These are phyloP conservation scores for Stenotaenia linearis DNA, from an alignment of 2,888 invertebrate genomes.

Conservation along the genomic window DNA sequence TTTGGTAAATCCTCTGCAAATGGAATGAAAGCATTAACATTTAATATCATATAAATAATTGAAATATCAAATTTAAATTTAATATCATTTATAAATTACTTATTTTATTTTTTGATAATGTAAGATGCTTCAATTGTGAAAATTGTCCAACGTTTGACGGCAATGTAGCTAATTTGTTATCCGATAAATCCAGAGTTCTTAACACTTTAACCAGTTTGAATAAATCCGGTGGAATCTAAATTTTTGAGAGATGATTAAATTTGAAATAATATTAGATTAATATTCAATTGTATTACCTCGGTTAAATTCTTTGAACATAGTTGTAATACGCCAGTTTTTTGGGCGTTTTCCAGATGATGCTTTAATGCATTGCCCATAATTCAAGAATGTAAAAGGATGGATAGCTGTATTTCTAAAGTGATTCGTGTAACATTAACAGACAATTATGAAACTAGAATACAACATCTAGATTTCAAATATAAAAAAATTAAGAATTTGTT, in stretches of 20 bases:
- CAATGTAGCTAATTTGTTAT: conserved; percentile 69
- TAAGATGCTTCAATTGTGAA: conserved; percentile 51
- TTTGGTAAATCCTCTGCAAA: conserved; percentile 47
- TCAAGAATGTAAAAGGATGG: no score
- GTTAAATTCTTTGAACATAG: conserved; percentile 75
- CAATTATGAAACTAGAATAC: not conserved
- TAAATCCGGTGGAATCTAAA: conserved; percentile 60
- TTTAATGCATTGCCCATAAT: conserved; percentile 94
- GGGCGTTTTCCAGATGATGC: conserved; percentile 88
- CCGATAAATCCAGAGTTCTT: conserved; percentile 84
- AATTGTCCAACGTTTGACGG: conserved; percentile 54
- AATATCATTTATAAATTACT: conserved; percentile 41
- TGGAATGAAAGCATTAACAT: not conserved
- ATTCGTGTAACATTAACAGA: not conserved
- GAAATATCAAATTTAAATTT: not conserved
- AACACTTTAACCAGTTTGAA: conserved; percentile 61
- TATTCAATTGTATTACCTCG: conserved; percentile 53
- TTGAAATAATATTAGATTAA: no score
- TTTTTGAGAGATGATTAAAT: not conserved
- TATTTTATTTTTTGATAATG: conserved; percentile 53
- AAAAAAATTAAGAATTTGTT: not conserved
- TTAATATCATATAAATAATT: no score
- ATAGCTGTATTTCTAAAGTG: no score
- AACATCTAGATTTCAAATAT: not conserved
- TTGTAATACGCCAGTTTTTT: conserved; percentile 90